Conservation (phyloP, 2,113 vertebrate genomes). For the Neodon shergylaensis region DNA sequence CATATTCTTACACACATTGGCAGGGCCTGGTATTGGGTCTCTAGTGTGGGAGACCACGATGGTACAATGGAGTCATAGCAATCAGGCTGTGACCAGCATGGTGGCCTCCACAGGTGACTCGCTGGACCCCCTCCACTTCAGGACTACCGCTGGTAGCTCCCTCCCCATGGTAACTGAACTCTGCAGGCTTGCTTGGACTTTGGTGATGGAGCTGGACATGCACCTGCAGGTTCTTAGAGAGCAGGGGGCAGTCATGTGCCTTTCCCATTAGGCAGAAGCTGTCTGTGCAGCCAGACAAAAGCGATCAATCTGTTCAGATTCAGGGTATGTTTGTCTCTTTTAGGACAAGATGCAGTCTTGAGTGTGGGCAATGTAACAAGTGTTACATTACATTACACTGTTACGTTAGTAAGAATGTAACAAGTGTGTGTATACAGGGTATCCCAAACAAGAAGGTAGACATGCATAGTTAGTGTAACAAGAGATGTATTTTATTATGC, state of each 20-base stretch:
- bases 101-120: not conserved
- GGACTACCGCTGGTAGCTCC: accelerated
- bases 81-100: not conserved
- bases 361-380: not conserved
- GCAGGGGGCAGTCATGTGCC: not conserved
- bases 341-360: not conserved
- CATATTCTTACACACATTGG: not conserved
- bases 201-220: not conserved
- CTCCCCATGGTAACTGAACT: not conserved
- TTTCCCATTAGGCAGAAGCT: not conserved
- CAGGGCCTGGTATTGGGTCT: not conserved
- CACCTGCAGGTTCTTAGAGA: not conserved
- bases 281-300: too few relatives aligned
- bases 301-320: not conserved
- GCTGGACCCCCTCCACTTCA: too few relatives aligned
- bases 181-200: not conserved
- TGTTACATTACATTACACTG: too few relatives aligned
- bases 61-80: not conserved
- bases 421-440: not conserved
- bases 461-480: not conserved
- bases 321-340: not conserved
- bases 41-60: accelerated
- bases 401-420: not conserved
- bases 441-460: not conserved
- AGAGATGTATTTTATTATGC: not conserved